Conservation (phyloP, 2,113 vertebrate genomes). For the Piliocolobus tephrosceles region DNA sequence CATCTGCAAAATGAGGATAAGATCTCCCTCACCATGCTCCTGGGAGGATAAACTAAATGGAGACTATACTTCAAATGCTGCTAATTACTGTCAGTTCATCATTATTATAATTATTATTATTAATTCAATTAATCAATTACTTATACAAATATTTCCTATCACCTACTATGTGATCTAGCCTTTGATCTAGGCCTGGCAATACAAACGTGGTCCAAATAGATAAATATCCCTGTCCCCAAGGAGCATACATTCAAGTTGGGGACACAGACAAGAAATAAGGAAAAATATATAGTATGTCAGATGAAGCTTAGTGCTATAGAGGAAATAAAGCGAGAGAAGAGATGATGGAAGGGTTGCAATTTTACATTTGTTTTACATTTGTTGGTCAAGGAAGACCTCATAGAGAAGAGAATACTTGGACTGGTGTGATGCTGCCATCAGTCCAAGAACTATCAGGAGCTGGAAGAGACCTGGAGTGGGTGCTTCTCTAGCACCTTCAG, state of each 20-base stretch:
- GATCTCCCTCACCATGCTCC: not conserved
- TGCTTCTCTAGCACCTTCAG: not conserved
- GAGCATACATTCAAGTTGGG: not conserved
- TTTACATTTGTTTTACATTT: not conserved
- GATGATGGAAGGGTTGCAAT: too few relatives aligned
- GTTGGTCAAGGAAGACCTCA: not conserved
- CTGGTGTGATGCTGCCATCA: too few relatives aligned
- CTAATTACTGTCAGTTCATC: not conserved
- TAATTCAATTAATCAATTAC: slow-evolving; percentile 6
- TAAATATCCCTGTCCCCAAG: not conserved
- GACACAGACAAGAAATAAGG: not conserved
- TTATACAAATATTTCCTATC: slow-evolving; percentile 7
- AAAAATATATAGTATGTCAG: not conserved
- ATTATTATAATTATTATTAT: not conserved
- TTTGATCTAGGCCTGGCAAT: not conserved
- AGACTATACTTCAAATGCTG: not conserved
- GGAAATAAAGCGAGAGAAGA: not conserved
- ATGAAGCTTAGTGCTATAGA: not conserved
- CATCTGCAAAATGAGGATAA: not conserved
- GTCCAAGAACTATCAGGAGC: not conserved
- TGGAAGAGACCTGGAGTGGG: not conserved
- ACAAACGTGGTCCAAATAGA: not conserved
- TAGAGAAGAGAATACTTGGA: not conserved
- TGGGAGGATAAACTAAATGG: not conserved
- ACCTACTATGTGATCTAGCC: not conserved